These are phyloP conservation scores for Ceramica pisi DNA, from an alignment of 2,888 invertebrate genomes.

Conservation along the genomic window DNA sequence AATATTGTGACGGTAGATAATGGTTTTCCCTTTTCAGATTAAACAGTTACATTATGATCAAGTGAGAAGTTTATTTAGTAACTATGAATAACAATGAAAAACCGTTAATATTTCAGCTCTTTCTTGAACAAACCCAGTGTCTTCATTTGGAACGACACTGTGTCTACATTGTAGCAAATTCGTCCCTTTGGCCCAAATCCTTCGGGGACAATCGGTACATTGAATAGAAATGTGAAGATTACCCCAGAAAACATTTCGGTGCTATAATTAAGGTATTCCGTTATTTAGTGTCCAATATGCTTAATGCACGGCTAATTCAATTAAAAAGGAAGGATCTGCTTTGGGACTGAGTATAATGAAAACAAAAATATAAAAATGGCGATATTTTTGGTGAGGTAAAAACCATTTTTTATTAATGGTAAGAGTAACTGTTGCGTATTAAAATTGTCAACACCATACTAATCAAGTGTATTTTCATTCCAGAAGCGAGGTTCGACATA, in stretches of 20 bases:
- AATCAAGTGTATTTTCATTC: too few species aligned
- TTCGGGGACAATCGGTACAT: constrained; percentile 50
- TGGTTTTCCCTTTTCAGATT: too few species aligned
- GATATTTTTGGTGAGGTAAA: not conserved
- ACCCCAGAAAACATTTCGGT: constrained; percentile 35
- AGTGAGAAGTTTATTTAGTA: too few species aligned
- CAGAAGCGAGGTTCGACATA: too few species aligned
- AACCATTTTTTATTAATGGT: not conserved
- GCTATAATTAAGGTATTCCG: constrained; percentile 53
- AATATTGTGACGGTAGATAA: too few species aligned
- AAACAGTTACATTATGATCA: too few species aligned
- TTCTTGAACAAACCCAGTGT: constrained; percentile 14
- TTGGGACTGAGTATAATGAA: not conserved
- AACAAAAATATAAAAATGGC: not conserved
- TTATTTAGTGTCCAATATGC: constrained; percentile 58
- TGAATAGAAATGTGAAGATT: constrained; percentile 64
- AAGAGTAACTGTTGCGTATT: too few species aligned
- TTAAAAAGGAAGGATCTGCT: constrained; percentile 14
- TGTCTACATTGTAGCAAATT: constrained; percentile 53
- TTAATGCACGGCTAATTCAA: constrained; percentile 55
- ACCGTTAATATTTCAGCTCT: not conserved
- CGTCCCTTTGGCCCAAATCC: constrained; percentile 51
- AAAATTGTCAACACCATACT: too few species aligned
- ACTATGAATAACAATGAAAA: not conserved
- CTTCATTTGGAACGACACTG: constrained; percentile 20